Percentiles rank a stretch among this genome's conserved stretches.
Conservation (phyloP, 2,888 invertebrate genomes). For the Cepaea hortensis region DNA sequence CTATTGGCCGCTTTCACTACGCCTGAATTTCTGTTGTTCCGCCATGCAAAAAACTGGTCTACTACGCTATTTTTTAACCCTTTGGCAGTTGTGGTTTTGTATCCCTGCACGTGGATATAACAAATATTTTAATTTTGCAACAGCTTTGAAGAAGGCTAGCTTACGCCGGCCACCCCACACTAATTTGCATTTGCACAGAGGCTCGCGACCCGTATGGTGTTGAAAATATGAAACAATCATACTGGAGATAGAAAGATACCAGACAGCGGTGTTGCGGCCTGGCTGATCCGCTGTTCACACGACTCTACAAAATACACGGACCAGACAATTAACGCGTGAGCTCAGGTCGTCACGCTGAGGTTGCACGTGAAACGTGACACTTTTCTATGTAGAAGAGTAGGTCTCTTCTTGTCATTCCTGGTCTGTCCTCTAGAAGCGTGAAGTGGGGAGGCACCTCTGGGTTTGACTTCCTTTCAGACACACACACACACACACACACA, state of each 20-base stretch:
- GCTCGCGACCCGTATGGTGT: conserved; percentile 11
- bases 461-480: too few relatives aligned
- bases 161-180: conserved; percentile 18
- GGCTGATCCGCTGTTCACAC: neutral
- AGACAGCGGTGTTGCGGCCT: too few relatives aligned
- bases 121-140: conserved; percentile 27
- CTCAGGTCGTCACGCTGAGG: too few relatives aligned
- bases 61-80: neutral
- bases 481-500: too few relatives aligned
- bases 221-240: neutral
- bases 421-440: too few relatives aligned
- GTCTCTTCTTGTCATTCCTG: too few relatives aligned
- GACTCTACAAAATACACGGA: neutral
- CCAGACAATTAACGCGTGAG: too few relatives aligned
- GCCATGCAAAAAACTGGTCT: neutral
- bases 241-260: neutral
- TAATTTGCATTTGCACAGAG: conserved; percentile 19
- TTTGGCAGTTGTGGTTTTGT: neutral
- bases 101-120: conserved; percentile 18
- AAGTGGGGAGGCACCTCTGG: too few relatives aligned
- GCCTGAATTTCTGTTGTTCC: neutral
- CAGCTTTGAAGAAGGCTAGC: conserved; percentile 1
- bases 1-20: neutral
- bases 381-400: too few relatives aligned
- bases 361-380: too few relatives aligned